Evolutionary conservation across 37 sponge, comb jelly and placozoan genomes (phyloP).

Genomic region (Eunapius fragilis): DNA sequence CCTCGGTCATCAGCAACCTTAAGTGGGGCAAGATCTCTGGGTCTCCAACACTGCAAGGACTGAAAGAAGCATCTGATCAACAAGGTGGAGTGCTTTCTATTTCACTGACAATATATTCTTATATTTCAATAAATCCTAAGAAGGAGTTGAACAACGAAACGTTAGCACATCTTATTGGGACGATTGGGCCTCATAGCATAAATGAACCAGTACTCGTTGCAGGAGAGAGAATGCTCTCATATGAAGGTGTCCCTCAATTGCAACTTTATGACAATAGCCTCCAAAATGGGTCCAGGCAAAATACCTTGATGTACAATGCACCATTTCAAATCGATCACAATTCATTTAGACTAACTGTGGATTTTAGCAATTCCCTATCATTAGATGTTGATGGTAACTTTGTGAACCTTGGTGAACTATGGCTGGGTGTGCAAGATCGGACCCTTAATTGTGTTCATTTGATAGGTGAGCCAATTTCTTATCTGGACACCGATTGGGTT

Average conservation of each 20-base stretch:
- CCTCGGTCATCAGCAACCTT: background rate
- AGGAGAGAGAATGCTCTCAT: conserved; percentile 22
- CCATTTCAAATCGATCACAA: conserved; percentile 4
- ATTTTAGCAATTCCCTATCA: conserved; percentile 42
- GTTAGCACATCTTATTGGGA: conserved; percentile 24
- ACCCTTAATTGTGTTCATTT: background rate
- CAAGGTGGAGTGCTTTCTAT: background rate
- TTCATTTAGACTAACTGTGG: conserved; percentile 2
- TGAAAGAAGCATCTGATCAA: background rate
- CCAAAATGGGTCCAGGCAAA: background rate
- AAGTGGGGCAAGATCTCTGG: background rate
- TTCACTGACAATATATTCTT: background rate
- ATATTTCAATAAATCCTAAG: background rate
- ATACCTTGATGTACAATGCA: conserved; percentile 11
- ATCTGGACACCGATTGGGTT: background rate
- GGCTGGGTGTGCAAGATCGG: background rate
- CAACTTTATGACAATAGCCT: background rate
- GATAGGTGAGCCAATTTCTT: background rate
- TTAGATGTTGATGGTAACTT: background rate
- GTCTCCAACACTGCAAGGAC: background rate
- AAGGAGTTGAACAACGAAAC: conserved; percentile 2
- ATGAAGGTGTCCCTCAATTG: conserved; percentile 11
- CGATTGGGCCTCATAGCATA: conserved; percentile 18
- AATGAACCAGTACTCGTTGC: conserved; percentile 28
- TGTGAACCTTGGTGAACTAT: conserved; percentile 1